Evolutionary conservation across 2,797 vertebrate species (phyloP), one percentile per base, ranked within the genome.

Genomic region (Parambassis ranga): DNA sequence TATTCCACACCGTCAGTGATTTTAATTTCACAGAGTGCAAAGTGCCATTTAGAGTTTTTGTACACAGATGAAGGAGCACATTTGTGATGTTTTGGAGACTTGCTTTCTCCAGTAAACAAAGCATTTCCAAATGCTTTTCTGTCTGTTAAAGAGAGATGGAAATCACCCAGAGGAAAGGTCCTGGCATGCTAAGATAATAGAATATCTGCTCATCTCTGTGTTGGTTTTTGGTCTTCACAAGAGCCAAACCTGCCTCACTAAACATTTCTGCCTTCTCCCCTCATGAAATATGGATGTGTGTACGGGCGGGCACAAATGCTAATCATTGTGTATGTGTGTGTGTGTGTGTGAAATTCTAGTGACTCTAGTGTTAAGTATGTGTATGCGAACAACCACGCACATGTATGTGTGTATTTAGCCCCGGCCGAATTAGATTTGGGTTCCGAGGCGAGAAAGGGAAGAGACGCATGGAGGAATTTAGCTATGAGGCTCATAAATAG

Each of bases 401-500:
- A 33, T 71, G 75, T 67, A 65, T 75, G 81, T 77, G 86, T 80
- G 84, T 81, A 31, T 77, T 83, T 77, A 18, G 30, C 42, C 16
- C 15, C 19, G 82, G 78, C 80, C 52, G 79, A 89, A 90, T 88
- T 89, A 87, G 84, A 91, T 89, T 90, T 87, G 84, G 79, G 75
- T 84, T 85, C 64, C 42, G 78, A 87, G 82, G 87, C 85, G 78
- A 87, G 84, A 79, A 87, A 83, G 67, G 70, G 71, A 77, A 84
- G 86, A 86, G 78, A 85, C 75, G 87, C 85, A 85, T 89, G 87
- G 78, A 81, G 84, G 84, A 89, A 89, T 89, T 84, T 87, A 71
- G 84, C 87, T 85, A 68, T 79, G 85, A 89, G 82, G 83, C 87
- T 90, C 90, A 90, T 90, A 91, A 90, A 91, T 90, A 90, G 86